Base-by-base conservation (phyloP, 2,888 invertebrate genomes). In the Halictus quadricinctus region DNA sequence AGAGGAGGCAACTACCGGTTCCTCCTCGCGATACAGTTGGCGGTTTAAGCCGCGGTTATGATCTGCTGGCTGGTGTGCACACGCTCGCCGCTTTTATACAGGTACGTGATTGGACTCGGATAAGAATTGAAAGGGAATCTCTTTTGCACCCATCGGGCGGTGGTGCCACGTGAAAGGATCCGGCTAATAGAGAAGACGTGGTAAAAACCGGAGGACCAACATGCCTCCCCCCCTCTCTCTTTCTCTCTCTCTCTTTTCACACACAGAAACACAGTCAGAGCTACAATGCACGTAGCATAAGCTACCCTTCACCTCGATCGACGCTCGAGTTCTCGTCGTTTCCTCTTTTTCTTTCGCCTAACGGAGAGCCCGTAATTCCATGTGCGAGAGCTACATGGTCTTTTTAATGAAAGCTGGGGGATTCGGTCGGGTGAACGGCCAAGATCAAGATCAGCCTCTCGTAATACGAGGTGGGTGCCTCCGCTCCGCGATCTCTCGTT, bases 391-490 rank as follows among this genome's bases (percentile, higher is more conserved):
- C 36, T 18, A 21, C 4, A 7, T 88, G 80, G 84, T 87, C 79
- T 83, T 89, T 84, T 76, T 79, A 88, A 88, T 81, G 90, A 91
- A 91, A 91, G 90, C 85, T 77, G 81, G 77, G 54, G 54, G 54
- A 86, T 77, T 72, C 36, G 74, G 83, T 41, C 79, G 70, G 90
- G 91, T 91, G 90, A 90, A 88, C 88, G 91, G 84, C 87, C 91
- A 92, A 92, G 92, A 93, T 93, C 92, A 92, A 91, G 92, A 92
- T 92, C 90, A 88, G 50, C 72, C 21, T 54, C 46, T 83, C 80
- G 83, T 85, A 87, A 84, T 72, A 86, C 80, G 81, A 83, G 87
- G 82, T 87, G 86, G 83, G 75, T 80, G 76, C 80, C 60, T 50
- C 72, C 25, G 77, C 58, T 50, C 72, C 25, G 77, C 58, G 43